Conservation (phyloP, 2,888 invertebrate genomes). For the Sepiola atlantica region DNA sequence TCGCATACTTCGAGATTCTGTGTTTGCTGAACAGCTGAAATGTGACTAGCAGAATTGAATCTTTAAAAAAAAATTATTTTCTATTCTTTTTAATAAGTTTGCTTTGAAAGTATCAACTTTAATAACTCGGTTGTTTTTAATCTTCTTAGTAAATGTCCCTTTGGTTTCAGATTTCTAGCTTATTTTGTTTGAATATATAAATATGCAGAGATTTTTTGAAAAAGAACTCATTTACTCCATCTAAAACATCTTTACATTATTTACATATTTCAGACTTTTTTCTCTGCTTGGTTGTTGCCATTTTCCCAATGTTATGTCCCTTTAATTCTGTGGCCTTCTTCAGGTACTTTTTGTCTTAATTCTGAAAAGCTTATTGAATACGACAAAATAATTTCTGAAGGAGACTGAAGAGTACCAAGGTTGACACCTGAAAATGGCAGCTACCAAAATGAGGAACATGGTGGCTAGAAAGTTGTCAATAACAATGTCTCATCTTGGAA, state of each 20-base stretch:
- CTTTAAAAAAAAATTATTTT: background rate
- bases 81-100: background rate
- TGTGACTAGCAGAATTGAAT: background rate
- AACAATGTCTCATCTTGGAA: too few species aligned
- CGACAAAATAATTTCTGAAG: too few species aligned
- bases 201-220: background rate
- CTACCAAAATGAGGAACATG: too few species aligned
- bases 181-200: background rate
- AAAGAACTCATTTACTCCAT: background rate
- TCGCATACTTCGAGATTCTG: conserved; percentile 13
- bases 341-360: too few species aligned
- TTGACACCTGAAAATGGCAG: too few species aligned
- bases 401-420: too few species aligned
- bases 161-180: conserved; percentile 8
- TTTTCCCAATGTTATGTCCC: background rate
- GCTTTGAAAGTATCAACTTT: background rate
- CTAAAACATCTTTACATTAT: background rate
- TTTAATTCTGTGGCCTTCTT: too few species aligned
- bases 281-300: background rate
- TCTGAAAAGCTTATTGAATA: too few species aligned
- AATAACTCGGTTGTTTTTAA: background rate
- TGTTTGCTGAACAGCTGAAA: conserved; percentile 45
- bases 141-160: background rate
- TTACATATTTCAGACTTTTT: background rate
- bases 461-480: too few species aligned